A percentile compares a stretch with the other conserved stretches of the same genome.
Conservation (phyloP, 1,140 invertebrate species). For the Trichomalopsis sarcophagae region DNA sequence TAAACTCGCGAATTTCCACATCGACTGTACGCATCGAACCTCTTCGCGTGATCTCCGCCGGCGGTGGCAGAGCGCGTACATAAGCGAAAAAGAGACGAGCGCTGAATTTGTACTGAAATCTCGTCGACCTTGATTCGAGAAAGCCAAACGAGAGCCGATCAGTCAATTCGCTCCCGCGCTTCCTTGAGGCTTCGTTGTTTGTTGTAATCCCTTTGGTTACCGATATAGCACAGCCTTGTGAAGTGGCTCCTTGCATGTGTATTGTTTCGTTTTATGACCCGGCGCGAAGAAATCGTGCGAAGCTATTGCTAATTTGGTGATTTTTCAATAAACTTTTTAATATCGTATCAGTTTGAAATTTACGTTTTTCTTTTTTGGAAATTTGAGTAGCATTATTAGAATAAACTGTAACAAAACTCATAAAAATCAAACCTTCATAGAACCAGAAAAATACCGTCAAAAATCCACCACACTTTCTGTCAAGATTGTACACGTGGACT, state of each 20-base stretch:
- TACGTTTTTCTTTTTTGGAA: too few relatives aligned
- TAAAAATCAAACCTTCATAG: too few relatives aligned
- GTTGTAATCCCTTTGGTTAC: neutral
- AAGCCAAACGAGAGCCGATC: conserved; percentile 38
- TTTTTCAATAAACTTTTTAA: too few relatives aligned
- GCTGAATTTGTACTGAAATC: conserved; percentile 39
- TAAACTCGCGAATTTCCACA: conserved; percentile 33
- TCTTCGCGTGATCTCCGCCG: neutral
- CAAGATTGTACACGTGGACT: conserved; percentile 13
- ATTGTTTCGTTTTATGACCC: neutral
- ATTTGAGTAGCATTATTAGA: too few relatives aligned
- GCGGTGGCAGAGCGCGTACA: neutral
- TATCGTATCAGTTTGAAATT: too few relatives aligned
- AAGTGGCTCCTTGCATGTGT: too few relatives aligned
- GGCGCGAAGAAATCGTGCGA: too few relatives aligned
- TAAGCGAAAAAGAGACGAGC: neutral
- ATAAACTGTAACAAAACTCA: too few relatives aligned
- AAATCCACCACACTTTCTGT: conserved; percentile 15
- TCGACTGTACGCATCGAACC: conserved; percentile 47
- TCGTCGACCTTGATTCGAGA: conserved; percentile 50
- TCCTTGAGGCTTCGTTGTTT: conserved; percentile 18
- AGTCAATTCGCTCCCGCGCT: conserved; percentile 44
- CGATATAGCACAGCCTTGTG: neutral
- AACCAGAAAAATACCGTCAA: too few relatives aligned
- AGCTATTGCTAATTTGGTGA: too few relatives aligned